Evolutionary conservation across 2,888 invertebrate genomes (phyloP).

Genomic region (Parapristionchus giblindavisi): DNA sequence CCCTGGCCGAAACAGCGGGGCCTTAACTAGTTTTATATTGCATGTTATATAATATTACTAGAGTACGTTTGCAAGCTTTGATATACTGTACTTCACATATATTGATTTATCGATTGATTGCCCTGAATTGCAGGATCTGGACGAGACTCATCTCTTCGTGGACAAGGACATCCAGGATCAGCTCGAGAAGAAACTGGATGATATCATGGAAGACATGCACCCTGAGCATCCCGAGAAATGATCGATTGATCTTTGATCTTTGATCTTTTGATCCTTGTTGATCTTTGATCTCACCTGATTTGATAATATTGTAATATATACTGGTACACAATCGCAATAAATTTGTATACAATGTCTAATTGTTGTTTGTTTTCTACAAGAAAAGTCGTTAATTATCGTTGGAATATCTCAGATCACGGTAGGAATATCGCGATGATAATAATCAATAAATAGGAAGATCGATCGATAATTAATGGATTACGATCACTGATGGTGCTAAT

Average conservation of each 20-base stretch:
- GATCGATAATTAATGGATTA: not conserved
- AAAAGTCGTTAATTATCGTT: too few species aligned
- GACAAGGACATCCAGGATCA: conserved; percentile 90
- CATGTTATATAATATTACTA: too few species aligned
- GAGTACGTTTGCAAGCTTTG: too few species aligned
- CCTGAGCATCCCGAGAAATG: conserved; percentile 56
- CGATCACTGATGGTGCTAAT: not conserved
- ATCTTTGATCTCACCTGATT: not conserved
- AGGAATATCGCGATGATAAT: too few species aligned
- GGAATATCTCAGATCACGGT: too few species aligned
- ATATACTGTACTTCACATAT: not conserved
- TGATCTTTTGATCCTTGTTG: not conserved
- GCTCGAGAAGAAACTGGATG: conserved; percentile 83
- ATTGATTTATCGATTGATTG: not conserved
- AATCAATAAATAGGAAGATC: too few species aligned
- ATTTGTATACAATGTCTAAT: too few species aligned
- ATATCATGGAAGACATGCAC: conserved; percentile 82
- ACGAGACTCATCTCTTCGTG: conserved; percentile 88
- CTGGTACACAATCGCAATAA: too few species aligned
- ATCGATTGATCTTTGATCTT: conserved; percentile 2
- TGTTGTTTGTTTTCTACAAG: too few species aligned
- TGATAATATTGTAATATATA: too few species aligned
- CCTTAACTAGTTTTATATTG: too few species aligned
- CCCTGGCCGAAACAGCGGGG: too few species aligned
- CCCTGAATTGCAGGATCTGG: conserved; percentile 79